phyloP scores from a whole-genome alignment of 2,888 invertebrate genomes.

The Cheilosia vernalis region DNA sequence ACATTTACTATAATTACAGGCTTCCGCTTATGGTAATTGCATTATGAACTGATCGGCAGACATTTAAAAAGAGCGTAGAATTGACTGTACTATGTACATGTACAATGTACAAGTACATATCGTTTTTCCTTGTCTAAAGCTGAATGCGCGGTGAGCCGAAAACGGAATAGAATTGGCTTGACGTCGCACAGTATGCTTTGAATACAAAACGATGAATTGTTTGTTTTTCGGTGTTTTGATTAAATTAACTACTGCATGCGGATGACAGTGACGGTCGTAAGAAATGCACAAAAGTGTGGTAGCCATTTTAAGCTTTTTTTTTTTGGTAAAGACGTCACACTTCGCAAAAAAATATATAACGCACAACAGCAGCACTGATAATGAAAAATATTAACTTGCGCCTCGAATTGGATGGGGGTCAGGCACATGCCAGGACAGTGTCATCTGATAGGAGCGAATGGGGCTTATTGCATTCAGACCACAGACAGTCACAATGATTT shows the following conservation, averaged over 20 bases:
- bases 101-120: neutral
- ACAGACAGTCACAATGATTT: no score
- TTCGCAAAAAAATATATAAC: no score
- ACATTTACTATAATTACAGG: conserved; percentile 43
- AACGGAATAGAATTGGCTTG: conserved; percentile 12
- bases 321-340: neutral
- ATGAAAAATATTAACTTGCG: neutral
- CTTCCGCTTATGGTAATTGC: conserved; percentile 50
- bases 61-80: neutral
- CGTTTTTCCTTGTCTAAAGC: neutral
- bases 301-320: neutral
- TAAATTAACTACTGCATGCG: conserved; percentile 1
- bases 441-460: no score
- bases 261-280: conserved; percentile 2
- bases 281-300: neutral
- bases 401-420: neutral
- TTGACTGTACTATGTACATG: neutral
- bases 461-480: no score
- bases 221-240: conserved; percentile 22
- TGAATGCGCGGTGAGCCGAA: neutral
- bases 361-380: no score
- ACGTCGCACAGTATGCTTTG: conserved; percentile 21
- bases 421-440: no score
- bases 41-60: conserved; percentile 23
- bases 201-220: conserved; percentile 23